Base-by-base conservation (phyloP, 2,888 invertebrate genomes). In the Pollenia labialis region DNA sequence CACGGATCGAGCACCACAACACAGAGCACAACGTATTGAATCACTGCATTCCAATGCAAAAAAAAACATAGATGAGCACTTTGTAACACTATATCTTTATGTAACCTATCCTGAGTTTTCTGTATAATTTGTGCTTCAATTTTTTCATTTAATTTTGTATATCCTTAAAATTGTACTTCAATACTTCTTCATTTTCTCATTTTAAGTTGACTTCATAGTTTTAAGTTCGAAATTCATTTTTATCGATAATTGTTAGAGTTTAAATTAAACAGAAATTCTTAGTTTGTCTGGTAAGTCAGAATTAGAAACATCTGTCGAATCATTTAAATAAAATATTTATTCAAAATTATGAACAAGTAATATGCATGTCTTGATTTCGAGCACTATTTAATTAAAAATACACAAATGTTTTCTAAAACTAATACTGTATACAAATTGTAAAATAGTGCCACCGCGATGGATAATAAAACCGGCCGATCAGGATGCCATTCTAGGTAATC, bases 361-460 rank as follows among this genome's bases (percentile, higher is more conserved):
- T 68, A 50, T 84, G 87, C 87, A 87, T 87, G 87, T 48, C 1
- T 42, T 74, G 40, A 64, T n/a, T 71, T 80, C 56, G 52, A 87
- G 84, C 87, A 87, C 87, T 32, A 32, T 54, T 54, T 62, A 14
- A 60, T 68, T 62, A 23, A 68, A 54, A 68, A 54, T 50, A 56
- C 71, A 69, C 11, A 50, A 48, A 81, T 14, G 14, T 40, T 68
- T 84, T 87, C 62, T 44, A 58, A 50, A 79, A 85, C 72, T 87
- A 87, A 88, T 71, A 84, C 50, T 81, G 18, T 68, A 68, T 75
- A 87, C 58, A 81, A 66, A 69, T 77, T 87, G 66, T 76, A 69
- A 69, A 87, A 77, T 82, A 97, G 97, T 97, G 88, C 97, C 97
- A 23, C 96, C 97, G 8, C 96, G 96, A 90, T 96, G 96, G 95